Percentiles rank a stretch among this genome's conserved stretches.
These are phyloP conservation scores for Eilema griseolum DNA, from an alignment of 2,888 invertebrate genomes.

Conservation along the genomic window DNA sequence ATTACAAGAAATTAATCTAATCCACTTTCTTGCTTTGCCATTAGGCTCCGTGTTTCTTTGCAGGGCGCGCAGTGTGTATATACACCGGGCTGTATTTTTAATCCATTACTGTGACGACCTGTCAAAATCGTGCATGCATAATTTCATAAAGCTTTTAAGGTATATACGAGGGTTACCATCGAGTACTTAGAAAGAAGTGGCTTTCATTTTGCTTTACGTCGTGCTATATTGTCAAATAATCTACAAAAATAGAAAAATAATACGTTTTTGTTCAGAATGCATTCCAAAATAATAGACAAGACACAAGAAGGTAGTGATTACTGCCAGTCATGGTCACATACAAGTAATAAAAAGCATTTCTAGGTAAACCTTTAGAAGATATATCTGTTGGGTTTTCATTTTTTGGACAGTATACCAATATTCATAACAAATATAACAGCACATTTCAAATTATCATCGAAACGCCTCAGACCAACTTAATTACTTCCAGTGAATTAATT, in stretches of 20 bases:
- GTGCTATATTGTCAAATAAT: too few relatives aligned
- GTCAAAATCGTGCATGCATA: slow-evolving; percentile 40
- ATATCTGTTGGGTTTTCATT: too few relatives aligned
- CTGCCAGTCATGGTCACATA: too few relatives aligned
- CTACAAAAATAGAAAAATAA: too few relatives aligned
- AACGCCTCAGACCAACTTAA: neutral
- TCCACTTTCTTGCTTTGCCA: slow-evolving; percentile 13
- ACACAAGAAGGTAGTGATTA: too few relatives aligned
- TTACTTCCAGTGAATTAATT: neutral
- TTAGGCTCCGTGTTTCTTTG: slow-evolving; percentile 12
- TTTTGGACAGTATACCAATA: too few relatives aligned
- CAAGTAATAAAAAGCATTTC: too few relatives aligned
- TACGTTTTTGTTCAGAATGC: too few relatives aligned
- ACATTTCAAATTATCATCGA: too few relatives aligned
- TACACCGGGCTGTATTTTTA: slow-evolving; percentile 27
- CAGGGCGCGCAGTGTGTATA: neutral
- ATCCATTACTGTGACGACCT: slow-evolving; percentile 34
- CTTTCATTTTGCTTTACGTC: neutral
- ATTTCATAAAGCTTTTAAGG: slow-evolving; percentile 36
- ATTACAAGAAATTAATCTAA: slow-evolving; percentile 12
- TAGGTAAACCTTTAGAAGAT: too few relatives aligned
- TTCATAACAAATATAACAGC: too few relatives aligned
- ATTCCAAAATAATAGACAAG: too few relatives aligned
- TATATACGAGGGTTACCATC: slow-evolving; percentile 15
- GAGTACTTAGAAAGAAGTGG: neutral